Percentiles rank a stretch among this genome's conserved stretches.
These are phyloP conservation scores for Todus mexicanus DNA, from an alignment of 2,797 vertebrate species.

Conservation along the genomic window DNA sequence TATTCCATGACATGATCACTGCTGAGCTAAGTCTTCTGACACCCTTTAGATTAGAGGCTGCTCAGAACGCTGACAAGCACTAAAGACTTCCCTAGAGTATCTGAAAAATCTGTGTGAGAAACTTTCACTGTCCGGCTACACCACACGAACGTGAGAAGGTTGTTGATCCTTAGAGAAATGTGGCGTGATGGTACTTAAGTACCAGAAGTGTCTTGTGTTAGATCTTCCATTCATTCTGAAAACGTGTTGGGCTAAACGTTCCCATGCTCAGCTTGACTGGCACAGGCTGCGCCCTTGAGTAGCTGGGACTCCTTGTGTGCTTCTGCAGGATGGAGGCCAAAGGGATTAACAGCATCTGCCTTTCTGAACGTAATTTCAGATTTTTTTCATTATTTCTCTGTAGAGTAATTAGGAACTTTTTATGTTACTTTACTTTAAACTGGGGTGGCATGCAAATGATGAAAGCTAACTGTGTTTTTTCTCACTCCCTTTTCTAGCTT, in stretches of 20 bases:
- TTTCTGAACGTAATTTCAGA: not conserved
- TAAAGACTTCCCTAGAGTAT: not conserved
- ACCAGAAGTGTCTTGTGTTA: not conserved
- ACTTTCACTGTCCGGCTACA: not conserved
- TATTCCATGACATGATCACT: rapidly evolving
- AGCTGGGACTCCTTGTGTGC: not conserved
- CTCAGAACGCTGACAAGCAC: not conserved
- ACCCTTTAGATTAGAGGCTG: not conserved
- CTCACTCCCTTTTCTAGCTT: slow-evolving; percentile 72
- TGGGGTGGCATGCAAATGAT: not conserved
- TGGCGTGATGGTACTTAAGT: not conserved
- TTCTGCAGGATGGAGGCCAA: not conserved
- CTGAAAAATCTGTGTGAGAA: not conserved
- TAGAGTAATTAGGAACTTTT: not conserved
- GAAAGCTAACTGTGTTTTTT: not conserved
- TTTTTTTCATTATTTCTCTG: not conserved
- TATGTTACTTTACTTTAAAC: not conserved
- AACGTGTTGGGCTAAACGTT: not conserved
- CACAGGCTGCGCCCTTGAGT: not conserved
- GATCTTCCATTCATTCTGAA: not conserved
- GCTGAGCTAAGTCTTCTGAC: not conserved
- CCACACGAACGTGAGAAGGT: not conserved
- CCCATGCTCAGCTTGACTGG: not conserved
- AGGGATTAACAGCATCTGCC: not conserved
- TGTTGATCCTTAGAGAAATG: not conserved